Base-by-base conservation (phyloP, 1,140 invertebrate genomes). In the Aphidius ervi region DNA sequence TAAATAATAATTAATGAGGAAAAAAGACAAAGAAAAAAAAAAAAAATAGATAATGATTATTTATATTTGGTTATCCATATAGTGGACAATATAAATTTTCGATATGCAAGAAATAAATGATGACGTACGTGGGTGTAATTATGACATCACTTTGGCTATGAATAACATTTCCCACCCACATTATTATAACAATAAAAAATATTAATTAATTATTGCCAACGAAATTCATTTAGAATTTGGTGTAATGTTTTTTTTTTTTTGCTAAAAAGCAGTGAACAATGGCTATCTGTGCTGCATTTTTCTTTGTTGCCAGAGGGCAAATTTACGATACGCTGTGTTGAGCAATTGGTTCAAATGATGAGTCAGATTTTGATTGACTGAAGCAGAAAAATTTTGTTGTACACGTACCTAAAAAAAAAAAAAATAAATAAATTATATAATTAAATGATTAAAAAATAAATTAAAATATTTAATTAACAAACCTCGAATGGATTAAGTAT, bases 401-500 rank as follows among this genome's bases (percentile, higher is more conserved):
- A 91, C 83, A 73, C 88, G 88, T 72, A 91, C 89, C 89, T 90
- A 69, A 56, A 71, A 63, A 63, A 45, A 59, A 69, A 67, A 55
- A 40, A 54, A 62, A 8, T n/a, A 58, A 56, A 39, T 46, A 10
- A 16, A 50, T 46, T 56, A 49, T 9, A 56, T 10, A 59, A 53
- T 42, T 20, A 47, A 56, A 50, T 31, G 4, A 1, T 45, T 47
- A 58, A 46, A 59, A 46, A 10, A 10, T 5, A 46, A 10, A 61
- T 45, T 62, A 5, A 49, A 31, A 56, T 41, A 46, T 64, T 46
- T 31, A 43, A 56, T 63, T 39, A 23, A 41, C 63, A 68, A 72
- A 90, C 89, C 82, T 93, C 90, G 75, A 92, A 92, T 10, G 88
- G 91, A 71, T 91, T 87, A 8, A 98, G 73, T 77, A 92, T 93